Evolutionary conservation across 2,888 invertebrate genomes (phyloP), one percentile per base, ranked within the genome.

Genomic region (Amaurobius ferox): DNA sequence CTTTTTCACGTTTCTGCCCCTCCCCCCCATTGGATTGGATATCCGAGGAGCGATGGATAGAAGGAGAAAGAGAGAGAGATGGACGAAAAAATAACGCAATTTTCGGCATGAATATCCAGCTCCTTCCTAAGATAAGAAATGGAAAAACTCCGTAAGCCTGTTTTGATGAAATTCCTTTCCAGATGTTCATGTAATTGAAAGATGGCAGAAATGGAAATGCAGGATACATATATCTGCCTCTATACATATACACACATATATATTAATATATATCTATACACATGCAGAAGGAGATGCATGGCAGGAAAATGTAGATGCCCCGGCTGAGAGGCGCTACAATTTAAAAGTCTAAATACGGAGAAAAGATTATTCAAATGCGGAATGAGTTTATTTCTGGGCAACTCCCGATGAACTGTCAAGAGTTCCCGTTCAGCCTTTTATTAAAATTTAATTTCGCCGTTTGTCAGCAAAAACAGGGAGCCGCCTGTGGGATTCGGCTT

Each of bases 101-200:
- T 86, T 86, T 86, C 86, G 55, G 76, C 86, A 79, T 86, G 86
- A 86, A 86, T 86, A 86, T 86, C 86, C 86, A 86, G 74, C 85
- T 71, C 55, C 55, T 19, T 5, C 19, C 68, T 35, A n/a, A 48
- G 79, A 74, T 70, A 74, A 79, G 79, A 86, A 86, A 86, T 79
- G 85, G 85, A 79, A 85, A 76, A 73, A 85, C 86, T 86, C 86
- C 76, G 86, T 86, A 86, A 86, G 86, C 86, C 86, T 70, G 71
- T 86, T 86, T 86, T 86, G 86, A 86, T 86, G 86, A 86, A 86
- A 86, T 86, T 86, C 79, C 76, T 86, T 79, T 79, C 86, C 86
- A 86, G 86, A 86, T 86, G 86, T 79, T 86, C 79, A 70, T 79
- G 86, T 86, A 86, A 86, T 86, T 86, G 86, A 86, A 86, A 79